Base-by-base conservation (phyloP, 2,888 invertebrate genomes). In the Eudemis profundana region DNA sequence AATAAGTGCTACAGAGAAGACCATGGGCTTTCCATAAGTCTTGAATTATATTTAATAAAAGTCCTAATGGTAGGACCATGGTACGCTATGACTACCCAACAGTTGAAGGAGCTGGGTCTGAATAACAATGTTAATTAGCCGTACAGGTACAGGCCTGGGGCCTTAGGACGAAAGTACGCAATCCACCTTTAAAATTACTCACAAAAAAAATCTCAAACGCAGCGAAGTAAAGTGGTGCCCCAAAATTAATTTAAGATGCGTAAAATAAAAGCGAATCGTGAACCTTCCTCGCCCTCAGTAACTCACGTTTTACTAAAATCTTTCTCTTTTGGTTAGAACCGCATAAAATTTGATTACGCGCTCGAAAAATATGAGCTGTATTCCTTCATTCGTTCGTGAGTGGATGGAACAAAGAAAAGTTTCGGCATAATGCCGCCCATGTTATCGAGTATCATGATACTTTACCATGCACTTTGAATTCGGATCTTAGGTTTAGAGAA, bases 301-400 rank as follows among this genome's bases (percentile, higher is more conserved):
- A 63, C 42, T 57, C 46, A 46, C 59, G 38, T 65, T 65, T 47
- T 33, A 65, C 65, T 65, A 65, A 60, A 60, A 65, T 65, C 51
- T 53, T 65, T 60, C 65, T 53, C 59, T 46, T 65, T 65, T 46
- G 40, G 59, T 60, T 38, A 47, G 60, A 53, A 53, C 65, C 53
- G 65, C 65, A 65, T 65, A 60, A 60, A 65, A 65, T 65, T 60
- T 65, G 65, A 65, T 65, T 60, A 65, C 65, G 38, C 50, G 46
- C 59, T 65, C 47, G 53, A 60, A 36, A 65, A 65, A 65, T 65
- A 65, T 53, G 59, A 60, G 46, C 60, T 51, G 17, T 53, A 60
- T 65, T 53, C 65, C 65, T 65, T 65, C 53, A 65, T 65, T 65
- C 46, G 23, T 46, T 64, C 51, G 46, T 46, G 50, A 64, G 64